phyloP scores from a whole-genome alignment of 1,140 invertebrate genomes.

The Aphaenogaster rudis region DNA sequence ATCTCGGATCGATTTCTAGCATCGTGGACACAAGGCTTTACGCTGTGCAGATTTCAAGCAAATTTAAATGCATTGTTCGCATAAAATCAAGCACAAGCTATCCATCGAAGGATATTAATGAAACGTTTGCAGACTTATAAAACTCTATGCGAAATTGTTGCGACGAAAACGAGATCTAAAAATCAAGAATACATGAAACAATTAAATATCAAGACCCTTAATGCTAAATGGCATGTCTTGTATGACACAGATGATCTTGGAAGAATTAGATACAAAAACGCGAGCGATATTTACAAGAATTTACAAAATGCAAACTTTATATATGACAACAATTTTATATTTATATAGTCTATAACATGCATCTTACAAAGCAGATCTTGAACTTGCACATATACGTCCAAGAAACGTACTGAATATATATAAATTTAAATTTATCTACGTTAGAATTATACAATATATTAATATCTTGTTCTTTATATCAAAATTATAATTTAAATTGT shows the following conservation, averaged over 20 bases:
- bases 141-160: not conserved
- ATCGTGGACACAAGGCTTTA: no score
- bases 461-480: not conserved
- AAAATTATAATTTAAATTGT: not conserved
- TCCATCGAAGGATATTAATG: no score
- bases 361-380: not conserved
- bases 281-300: not conserved
- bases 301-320: not conserved
- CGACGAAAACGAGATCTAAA: not conserved
- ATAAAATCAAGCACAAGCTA: no score
- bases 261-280: no score
- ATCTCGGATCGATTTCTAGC: no score
- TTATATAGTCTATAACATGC: not conserved
- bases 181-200: conserved; percentile 20
- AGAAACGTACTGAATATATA: not conserved
- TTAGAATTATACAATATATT: conserved; percentile 5
- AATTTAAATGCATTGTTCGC: no score
- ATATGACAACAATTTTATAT: not conserved
- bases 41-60: no score
- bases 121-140: not conserved
- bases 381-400: not conserved
- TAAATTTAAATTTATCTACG: not conserved
- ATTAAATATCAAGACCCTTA: conserved; percentile 26
- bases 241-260: not conserved
- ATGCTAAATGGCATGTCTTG: not conserved